Base-by-base conservation (phyloP, 2,888 invertebrate species). In the Galeruca laticollis region DNA sequence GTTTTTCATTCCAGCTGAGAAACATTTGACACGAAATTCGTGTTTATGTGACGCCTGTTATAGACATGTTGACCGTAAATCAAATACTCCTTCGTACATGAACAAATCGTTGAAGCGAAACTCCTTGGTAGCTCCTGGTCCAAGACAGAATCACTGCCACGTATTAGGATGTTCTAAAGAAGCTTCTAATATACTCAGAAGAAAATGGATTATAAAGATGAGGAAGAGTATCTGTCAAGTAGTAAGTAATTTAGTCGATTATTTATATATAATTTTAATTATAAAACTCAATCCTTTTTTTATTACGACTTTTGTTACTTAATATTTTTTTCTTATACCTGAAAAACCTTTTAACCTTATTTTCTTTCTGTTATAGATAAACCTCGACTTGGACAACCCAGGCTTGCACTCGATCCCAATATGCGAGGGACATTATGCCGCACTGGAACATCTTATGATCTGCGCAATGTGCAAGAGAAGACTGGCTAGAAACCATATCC, bases 21-120 rank as follows among this genome's bases (percentile, higher is more conserved):
- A 93, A 84, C 94, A 94, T 82, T 86, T 95, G 66, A 93, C 93
- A 0, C 90, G 92, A 72, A 94, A 95, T 84, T 94, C 94, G 62
- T 95, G 95, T 77, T 87, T 95, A 20, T 95, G 95, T 84, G 94
- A 95, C 84, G 94, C 95, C 10, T 95, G 95, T 82, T 95, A 94
- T 84, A 90, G 95, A 0, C 94, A 94, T 82, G 93, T 95, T 62
- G 94, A 95, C 85, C 88, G 94, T 60, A 93, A 94, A 76, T 93
- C 94, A 60, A 92, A 92, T 86, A 90, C 89, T 66, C 90, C 91
- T 0, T 90, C 90, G 0, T 91, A 91, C 82, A 88, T 89, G 73
- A 91, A 91, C 69, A 84, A 82, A 68, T 85, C 84, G 35, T 77
- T 81, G 57, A 85, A 86, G 72, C 76, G 83, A 60, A 83, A 80